These are phyloP conservation scores for Laodelphax striatellus DNA, from an alignment of 1,140 invertebrate genomes.

Conservation along the genomic window DNA sequence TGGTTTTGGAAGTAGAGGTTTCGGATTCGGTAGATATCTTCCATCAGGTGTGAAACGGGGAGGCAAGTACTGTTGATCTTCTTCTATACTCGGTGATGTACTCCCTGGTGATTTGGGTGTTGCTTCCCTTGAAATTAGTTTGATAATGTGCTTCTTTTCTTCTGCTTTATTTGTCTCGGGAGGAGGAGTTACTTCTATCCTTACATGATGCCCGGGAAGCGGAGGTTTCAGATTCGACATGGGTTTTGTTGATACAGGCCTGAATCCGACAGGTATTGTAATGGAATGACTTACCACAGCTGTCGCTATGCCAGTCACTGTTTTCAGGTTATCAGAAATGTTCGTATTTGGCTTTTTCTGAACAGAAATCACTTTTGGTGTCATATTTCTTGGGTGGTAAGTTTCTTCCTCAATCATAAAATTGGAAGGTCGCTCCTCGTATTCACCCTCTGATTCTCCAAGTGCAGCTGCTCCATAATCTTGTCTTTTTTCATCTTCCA, in stretches of 20 bases:
- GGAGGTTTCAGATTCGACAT: not conserved
- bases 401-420: slow-evolving; percentile 19
- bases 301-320: not conserved
- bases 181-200: not conserved
- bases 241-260: not conserved
- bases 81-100: not conserved
- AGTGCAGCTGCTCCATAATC: slow-evolving; percentile 12
- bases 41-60: not conserved
- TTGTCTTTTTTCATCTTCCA: slow-evolving; percentile 10
- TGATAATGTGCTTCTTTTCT: too few species aligned
- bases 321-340: not conserved
- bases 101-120: not conserved
- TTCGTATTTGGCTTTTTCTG: not conserved
- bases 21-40: slow-evolving; percentile 4
- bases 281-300: not conserved
- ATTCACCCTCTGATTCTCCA: slow-evolving; percentile 12
- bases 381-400: slow-evolving; percentile 21
- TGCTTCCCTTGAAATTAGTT: not conserved
- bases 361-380: not conserved
- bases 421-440: slow-evolving; percentile 7
- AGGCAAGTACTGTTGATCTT: not conserved
- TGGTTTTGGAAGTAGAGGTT: slow-evolving; percentile 17
- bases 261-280: not conserved
- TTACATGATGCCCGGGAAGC: not conserved
- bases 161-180: not conserved